Conservation (phyloP, 2,113 vertebrate genomes). For the Corydoras sp. region DNA sequence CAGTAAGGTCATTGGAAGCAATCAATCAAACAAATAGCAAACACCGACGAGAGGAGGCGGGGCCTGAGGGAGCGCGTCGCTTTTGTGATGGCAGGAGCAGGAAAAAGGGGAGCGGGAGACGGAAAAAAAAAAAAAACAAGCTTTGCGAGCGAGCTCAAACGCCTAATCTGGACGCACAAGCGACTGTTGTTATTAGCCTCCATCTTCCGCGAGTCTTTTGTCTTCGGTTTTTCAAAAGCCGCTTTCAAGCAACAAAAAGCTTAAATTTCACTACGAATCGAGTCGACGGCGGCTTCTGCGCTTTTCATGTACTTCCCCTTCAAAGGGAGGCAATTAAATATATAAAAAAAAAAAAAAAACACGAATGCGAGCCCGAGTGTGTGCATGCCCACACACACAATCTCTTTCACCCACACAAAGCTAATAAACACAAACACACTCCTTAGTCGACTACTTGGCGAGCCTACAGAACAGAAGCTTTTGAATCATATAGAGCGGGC, state of each 20-base stretch:
- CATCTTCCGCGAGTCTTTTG: slow-evolving; percentile 50
- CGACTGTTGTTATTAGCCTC: slow-evolving; percentile 49
- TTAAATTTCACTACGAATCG: slow-evolving; percentile 53
- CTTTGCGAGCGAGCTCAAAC: slow-evolving; percentile 21
- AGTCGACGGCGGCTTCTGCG: slow-evolving; percentile 30
- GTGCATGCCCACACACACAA: slow-evolving; percentile 26
- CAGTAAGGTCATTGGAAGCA: slow-evolving; percentile 46
- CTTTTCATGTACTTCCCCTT: slow-evolving; percentile 38
- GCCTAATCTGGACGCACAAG: slow-evolving; percentile 48
- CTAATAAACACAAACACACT: slow-evolving; percentile 7
- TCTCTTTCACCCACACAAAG: slow-evolving; percentile 1
- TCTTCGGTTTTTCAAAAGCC: slow-evolving; percentile 59
- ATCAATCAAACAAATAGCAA: slow-evolving; percentile 50
- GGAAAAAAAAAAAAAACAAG: slow-evolving; percentile 18
- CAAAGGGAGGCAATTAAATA: slow-evolving; percentile 51
- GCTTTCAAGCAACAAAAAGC: slow-evolving; percentile 55
- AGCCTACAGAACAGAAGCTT: slow-evolving; percentile 14
- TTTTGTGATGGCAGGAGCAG: slow-evolving; percentile 40
- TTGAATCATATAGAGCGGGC: slow-evolving; percentile 24
- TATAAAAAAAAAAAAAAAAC: slow-evolving; percentile 15
- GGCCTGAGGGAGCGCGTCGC: slow-evolving; percentile 26
- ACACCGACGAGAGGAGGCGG: slow-evolving; percentile 41
- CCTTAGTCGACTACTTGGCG: slow-evolving; percentile 2
- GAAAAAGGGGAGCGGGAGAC: neutral
- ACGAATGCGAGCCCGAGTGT: neutral